Percentiles rank a stretch among this genome's conserved stretches.
Evolutionary conservation across 2,888 invertebrate genomes (phyloP).

Genomic region (Helobdella robusta): DNA sequence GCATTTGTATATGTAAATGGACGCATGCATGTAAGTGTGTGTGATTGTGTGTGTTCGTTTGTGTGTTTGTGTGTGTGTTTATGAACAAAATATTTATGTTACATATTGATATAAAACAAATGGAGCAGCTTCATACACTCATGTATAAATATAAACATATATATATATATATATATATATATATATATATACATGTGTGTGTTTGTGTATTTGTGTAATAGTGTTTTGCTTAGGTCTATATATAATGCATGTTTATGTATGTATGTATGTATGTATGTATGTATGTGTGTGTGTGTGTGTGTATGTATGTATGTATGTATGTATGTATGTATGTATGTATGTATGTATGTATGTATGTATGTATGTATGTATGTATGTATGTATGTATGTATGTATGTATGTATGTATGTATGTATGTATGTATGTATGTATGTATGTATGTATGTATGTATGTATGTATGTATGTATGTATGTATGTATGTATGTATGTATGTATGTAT

Average conservation of each 20-base stretch:
- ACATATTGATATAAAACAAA: too few species aligned
- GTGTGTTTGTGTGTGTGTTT: neutral
- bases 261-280: conserved; percentile 2
- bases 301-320: conserved; percentile 2
- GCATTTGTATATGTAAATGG: too few species aligned
- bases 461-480: conserved; percentile 2
- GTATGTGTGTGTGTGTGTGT: conserved; percentile 3
- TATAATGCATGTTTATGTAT: neutral
- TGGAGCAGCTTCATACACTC: neutral
- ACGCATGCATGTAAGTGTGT: too few species aligned
- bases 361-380: conserved; percentile 2
- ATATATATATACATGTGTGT: conserved; percentile 2
- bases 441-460: conserved; percentile 2
- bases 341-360: conserved; percentile 2
- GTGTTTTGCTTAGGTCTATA: too few species aligned
- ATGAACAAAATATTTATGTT: too few species aligned
- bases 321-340: conserved; percentile 2
- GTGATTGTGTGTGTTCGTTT: neutral
- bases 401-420: conserved; percentile 2
- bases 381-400: conserved; percentile 2
- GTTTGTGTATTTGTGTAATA: neutral
- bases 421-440: conserved; percentile 2
- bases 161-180: conserved; percentile 1
- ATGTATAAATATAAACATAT: neutral
- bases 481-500: conserved; percentile 2